Evolutionary conservation across 2,113 vertebrate genomes (phyloP), one percentile per base, ranked within the genome.

Genomic region (Sinocyclocheilus rhinocerous): DNA sequence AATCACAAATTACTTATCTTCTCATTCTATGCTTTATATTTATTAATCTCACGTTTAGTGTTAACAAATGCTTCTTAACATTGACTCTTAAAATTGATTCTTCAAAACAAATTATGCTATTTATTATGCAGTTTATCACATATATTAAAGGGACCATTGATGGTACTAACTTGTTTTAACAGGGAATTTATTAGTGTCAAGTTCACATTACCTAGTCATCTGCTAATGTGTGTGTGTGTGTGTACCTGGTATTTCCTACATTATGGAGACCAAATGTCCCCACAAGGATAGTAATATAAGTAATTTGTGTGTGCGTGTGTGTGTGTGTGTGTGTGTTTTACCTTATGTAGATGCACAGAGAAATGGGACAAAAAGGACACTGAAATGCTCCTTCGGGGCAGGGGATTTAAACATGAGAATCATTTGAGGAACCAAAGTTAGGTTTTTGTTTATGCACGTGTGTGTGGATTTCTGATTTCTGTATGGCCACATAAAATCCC

Each of bases 151-250:
- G 8, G 48, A 4, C 24, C 42, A 55, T 55, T 77, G 15, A 55
- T 77, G 29, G 24, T 48, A 50, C 52, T 57, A 57, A 57, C 45
- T 24, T 76, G n/a, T 52, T 33, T 77, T 29, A 22, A 9, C 24
- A 4, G 4, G 48, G 22, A 12, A 77, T 20, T 0, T 55, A 77
- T 55, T 52, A 55, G 75, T 77, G 48, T 50, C 6, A 29, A 11
- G 24, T 33, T 77, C 48, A 50, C 48, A 10, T 45, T 45, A 36
- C 0, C 26, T 50, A 77, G 24, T 77, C 8, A 45, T 29, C 33
- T 88, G 87, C 90, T 85, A 77, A 69, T 2, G 22, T 52, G 33
- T 59, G 73, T 75, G 70, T 69, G 7, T 61, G 57, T 10, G 57
- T 61, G 22, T 57, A 55, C 15, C 16, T 55, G 52, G 5, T 55